Evolutionary conservation across 30 jellyfish, hydroid and myxozoan species (phyloP), one percentile per base, ranked within the genome.

Genomic region (Hydractinia symbiolongicarpus): DNA sequence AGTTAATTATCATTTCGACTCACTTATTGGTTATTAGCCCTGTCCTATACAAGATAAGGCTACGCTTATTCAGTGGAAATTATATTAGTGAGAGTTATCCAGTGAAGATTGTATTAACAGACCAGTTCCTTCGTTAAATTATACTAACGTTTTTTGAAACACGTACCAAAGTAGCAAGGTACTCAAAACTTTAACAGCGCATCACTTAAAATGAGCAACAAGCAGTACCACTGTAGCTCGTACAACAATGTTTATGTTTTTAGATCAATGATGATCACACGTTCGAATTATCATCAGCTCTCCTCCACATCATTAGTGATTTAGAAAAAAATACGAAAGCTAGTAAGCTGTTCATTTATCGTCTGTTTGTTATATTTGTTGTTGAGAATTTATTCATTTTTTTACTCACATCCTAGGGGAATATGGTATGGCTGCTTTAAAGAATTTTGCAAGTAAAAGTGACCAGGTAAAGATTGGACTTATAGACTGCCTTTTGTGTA

Each of bases 201-300:
- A 30, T 30, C 44, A 30, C 44, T 30, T 30, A 30, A 2, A 0
- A 30, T 30, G 44, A 2, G n/a, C n/a, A n/a, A n/a, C n/a, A n/a
- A 30, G 44, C 44, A 30, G 2, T 2, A 30, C 1, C 44, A 30
- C 69, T 11, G 19, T 11, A 58, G 69, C 9, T 50, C 1, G 8
- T 19, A 49, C 68, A 74, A 50, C 14, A 49, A 5, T 74, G 5
- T 61, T 58, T n/a, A 55, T 77, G 11, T 56, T 4, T 15, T n/a
- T 54, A 77, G 85, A 77, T 77, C 15, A 77, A 77, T 58, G 85
- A 77, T 5, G 85, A 77, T n/a, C 85, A 77, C 85, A 56, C 85
- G 13, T 77, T 77, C 76, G 85, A 77, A 54, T 49, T 77, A 54
- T 77, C 85, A 5, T 77, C 85, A 53, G 85, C 85, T 54, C 80